Base-by-base conservation (phyloP, 2,797 vertebrate species). In the Channa striata region DNA sequence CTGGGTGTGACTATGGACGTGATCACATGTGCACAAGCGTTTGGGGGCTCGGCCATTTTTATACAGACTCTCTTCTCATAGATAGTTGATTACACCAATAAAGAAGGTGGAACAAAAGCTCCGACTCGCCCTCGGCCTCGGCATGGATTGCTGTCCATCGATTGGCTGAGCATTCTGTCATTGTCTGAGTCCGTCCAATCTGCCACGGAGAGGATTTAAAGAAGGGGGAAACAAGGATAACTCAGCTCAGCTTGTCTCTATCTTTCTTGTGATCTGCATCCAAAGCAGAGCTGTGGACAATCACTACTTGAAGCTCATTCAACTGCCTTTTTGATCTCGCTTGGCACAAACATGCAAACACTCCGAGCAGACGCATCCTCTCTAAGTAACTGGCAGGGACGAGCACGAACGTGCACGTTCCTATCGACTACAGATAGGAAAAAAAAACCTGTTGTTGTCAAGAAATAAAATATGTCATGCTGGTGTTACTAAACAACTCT, bases 261-360 rank as follows among this genome's bases (percentile, higher is more conserved):
- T 82, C 87, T 75, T 49, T 70, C 65, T 74, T 91, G 82, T 90
- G 86, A 90, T 91, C 86, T 79, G 81, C 80, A 76, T 89, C 88
- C 89, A 90, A 74, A 85, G 78, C 68, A 44, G 77, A 80, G 78
- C 80, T 82, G 62, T 81, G 78, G 80, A 87, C 83, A 86, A 86
- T 87, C 85, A 78, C 73, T 63, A 73, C 72, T 86, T 86, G 82
- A 89, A 85, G 81, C 75, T 72, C 78, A 81, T 81, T 90, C 85
- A 86, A 64, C 74, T 79, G 81, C 65, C 73, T 86, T 78, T 89
- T 82, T 90, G 84, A 89, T 89, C 83, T 83, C 16, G 33, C 54
- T 79, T 89, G 84, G 85, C 86, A 81, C 68, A 74, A 79, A 81
- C 74, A 81, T 67, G 81, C 52, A 69, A 81, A 75, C 77, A 56